Evolutionary conservation across 1,140 invertebrate genomes (phyloP), one percentile per base, ranked within the genome.

Genomic region (Panonychus citri): DNA sequence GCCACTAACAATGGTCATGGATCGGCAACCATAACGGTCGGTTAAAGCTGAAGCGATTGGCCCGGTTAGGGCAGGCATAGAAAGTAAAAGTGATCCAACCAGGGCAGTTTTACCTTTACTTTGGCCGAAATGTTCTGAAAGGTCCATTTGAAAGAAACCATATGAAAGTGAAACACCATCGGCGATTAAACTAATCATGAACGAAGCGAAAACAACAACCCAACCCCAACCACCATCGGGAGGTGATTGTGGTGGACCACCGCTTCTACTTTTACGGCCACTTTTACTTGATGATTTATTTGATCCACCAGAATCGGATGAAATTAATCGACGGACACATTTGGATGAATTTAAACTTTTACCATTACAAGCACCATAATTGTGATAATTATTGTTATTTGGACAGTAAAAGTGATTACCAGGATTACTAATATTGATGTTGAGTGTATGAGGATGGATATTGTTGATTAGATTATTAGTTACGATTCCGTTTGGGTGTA

Each of bases 141-240:
- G 83, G 64, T 91, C 81, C 0, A 82, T 80, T 63, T 85, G 87
- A 17, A 94, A 75, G 0, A 93, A 70, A 0, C 89, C 89, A 67
- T 93, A 91, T 1, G 86, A 88, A 65, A 91, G 90, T 30, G 85
- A 85, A 12, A 94, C 80, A 0, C 89, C 90, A 68, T 95, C 90
- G n/a, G 86, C 85, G 60, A 93, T 90, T 25, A 91, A 73, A 67
- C 90, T 90, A 52, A 87, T 81, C 69, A 89, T 75, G 63, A 93
- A 89, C 0, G 85, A 81, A 0, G 85, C 78, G 0, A 91, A 85
- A 0, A 67, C 84, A 74, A 67, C 80, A 74, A 67, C 80, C 82
- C 54, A 90, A 72, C 64, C 88, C 75, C 56, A 89, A 4, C 72
- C 71, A 7, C 73, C 73, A 60, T 74, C 73, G 12, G 71, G 70